Evolutionary conservation across 2,113 vertebrate species (phyloP), one percentile per base, ranked within the genome.

Genomic region (Leptocoma aspasia): DNA sequence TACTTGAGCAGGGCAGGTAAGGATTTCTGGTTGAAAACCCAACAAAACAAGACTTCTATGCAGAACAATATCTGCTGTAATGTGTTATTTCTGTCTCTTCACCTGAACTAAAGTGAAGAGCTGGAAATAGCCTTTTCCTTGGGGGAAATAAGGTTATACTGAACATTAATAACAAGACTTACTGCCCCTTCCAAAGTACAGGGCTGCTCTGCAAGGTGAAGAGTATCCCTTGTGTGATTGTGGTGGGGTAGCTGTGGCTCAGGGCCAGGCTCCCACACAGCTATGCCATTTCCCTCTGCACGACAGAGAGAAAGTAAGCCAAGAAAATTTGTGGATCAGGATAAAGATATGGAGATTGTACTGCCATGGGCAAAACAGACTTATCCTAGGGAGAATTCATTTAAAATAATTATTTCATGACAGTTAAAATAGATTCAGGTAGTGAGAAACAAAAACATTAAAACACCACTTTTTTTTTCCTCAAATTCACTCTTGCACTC

Each of bases 1-100:
- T 99, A 33, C 96, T 99, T 90, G 99, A 99, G 86, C 99, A 99
- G 98, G 99, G 99, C 96, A 99, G 99, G 99, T 99, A 96, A 98
- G 98, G 47, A 63, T 22, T 86, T 76, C 35, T 70, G 19, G 28
- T 42, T 50, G 42, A 37, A n/a, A 73, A 84, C 5, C 7, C 11
- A 31, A 22, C 30, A n/a, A 30, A 54, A 12, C 0, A 1, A 33
- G 44, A 13, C 15, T 53, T 84, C 13, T 2, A 0, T 9, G 41
- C 1, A 0, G 5, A 21, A 11, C 33, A 59, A 3, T 17, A 3
- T 30, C 10, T 82, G 7, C 37, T 52, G 16, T 15, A 24, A 33
- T 2, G 2, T 37, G 21, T n/a, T 61, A 1, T 22, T 76, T 50
- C 17, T 44, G 0, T 31, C 7, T 15, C 17, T 47, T 79, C 24